phyloP scores from a whole-genome alignment of 2,888 invertebrate species.

The Balanococcus diminutus region DNA sequence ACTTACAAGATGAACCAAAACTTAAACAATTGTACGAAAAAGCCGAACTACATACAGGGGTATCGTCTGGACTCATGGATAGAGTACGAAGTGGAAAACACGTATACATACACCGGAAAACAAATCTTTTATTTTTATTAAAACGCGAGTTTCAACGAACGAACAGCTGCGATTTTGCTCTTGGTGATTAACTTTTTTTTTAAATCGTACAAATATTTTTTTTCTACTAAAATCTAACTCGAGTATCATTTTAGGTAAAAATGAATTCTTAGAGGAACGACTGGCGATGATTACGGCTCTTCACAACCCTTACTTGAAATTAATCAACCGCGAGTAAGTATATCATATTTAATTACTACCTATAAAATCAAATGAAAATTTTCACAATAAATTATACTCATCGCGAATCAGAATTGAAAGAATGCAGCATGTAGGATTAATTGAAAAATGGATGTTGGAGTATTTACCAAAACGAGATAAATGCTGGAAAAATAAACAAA shows the following conservation, averaged over 20 bases:
- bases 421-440: conserved; percentile 83
- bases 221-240: not conserved
- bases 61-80: conserved; percentile 64
- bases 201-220: too few species aligned
- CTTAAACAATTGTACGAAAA: conserved; percentile 67
- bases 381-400: conserved; percentile 14
- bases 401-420: conserved; percentile 67
- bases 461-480: conserved; percentile 79
- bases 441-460: conserved; percentile 79
- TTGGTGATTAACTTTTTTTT: too few species aligned
- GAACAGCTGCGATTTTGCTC: conserved; percentile 75
- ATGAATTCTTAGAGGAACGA: conserved; percentile 80
- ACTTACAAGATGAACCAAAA: conserved; percentile 65
- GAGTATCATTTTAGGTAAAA: conserved; percentile 65
- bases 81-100: conserved; percentile 72
- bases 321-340: conserved; percentile 76
- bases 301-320: conserved; percentile 76
- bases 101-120: conserved; percentile 81
- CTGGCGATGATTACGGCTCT: conserved; percentile 77
- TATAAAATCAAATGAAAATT: not conserved
- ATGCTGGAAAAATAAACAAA: conserved; percentile 72
- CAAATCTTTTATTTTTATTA: conserved; percentile 76
- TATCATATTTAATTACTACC: not conserved
- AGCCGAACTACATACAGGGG: conserved; percentile 65
- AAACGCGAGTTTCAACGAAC: conserved; percentile 70